Evolutionary conservation across 2,797 vertebrate species (phyloP).

Genomic region (Lutra lutra): DNA sequence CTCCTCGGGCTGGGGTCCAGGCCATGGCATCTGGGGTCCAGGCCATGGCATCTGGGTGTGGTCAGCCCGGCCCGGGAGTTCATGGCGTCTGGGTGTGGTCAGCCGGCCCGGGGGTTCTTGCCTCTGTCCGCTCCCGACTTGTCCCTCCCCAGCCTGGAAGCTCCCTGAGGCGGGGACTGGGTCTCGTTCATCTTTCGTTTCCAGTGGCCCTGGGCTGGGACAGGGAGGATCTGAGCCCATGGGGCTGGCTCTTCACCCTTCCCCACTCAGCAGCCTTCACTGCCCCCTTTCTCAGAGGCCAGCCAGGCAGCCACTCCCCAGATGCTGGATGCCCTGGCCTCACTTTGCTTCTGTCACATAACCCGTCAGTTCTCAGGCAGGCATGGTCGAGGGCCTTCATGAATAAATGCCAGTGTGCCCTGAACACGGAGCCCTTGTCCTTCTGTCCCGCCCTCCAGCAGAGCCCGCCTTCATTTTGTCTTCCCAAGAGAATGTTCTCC

Average conservation of each 20-base stretch:
- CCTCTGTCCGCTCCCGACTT: not conserved
- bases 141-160: not conserved
- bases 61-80: not conserved
- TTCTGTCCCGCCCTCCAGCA: not conserved
- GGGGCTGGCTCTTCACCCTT: not conserved
- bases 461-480: not conserved
- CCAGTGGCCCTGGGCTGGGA: not conserved
- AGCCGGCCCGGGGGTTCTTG: not conserved
- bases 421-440: no score
- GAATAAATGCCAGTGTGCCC: not conserved
- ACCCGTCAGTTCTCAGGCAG: not conserved
- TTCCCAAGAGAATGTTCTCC: not conserved
- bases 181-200: not conserved
- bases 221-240: not conserved
- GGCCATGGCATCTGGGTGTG: no score
- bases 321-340: not conserved
- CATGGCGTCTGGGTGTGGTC: not conserved
- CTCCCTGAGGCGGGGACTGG: not conserved
- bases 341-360: not conserved
- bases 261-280: not conserved
- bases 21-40: not conserved
- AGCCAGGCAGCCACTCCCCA: not conserved
- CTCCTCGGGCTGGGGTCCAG: not conserved
- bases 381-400: not conserved
- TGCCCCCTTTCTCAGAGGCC: not conserved